phyloP scores from a whole-genome alignment of 1,140 invertebrate genomes.

The roundworm (Caenorhabditis elegans) region WBcel235 BX284606.5:12482001-12482500 shows the following conservation, averaged over 20 bases:
- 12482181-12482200: not conserved
- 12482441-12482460: conserved; percentile 1
- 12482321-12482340: not conserved
- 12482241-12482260: not conserved
- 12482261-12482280: not conserved
- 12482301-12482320: not conserved
- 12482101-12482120: too few relatives aligned
- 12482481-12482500: not conserved
- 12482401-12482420: not conserved
- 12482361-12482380: not conserved
- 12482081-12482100: too few relatives aligned
- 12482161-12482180: conserved; percentile 1
- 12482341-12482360: not conserved
- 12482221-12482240: not conserved
- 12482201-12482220: not conserved
- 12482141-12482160: not conserved
- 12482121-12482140: not conserved
- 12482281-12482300: not conserved
- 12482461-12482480: not conserved
- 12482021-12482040: not conserved
- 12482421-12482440: not conserved
- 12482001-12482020: not conserved
- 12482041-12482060: not conserved
- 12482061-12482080: not conserved
- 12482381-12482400: not conserved